These are phyloP conservation scores for Bambusicola thoracicus DNA, from an alignment of 2,113 vertebrate species.

Conservation along the genomic window DNA sequence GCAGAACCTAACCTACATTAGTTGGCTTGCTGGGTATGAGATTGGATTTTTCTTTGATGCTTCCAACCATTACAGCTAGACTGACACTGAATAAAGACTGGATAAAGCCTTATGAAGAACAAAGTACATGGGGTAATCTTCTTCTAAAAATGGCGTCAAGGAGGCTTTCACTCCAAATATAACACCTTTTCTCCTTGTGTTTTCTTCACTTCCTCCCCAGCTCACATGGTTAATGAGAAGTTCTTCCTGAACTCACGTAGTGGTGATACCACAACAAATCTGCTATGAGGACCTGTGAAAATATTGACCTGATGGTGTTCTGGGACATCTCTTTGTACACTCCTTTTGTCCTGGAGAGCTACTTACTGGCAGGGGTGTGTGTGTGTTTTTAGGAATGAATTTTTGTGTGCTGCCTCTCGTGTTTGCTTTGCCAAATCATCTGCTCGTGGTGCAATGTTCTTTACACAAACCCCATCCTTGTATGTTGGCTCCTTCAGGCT, in stretches of 20 bases:
- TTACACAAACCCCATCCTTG: background rate
- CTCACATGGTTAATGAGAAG: background rate
- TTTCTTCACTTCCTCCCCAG: background rate
- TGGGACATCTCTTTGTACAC: background rate
- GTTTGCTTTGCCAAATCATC: conserved; percentile 45
- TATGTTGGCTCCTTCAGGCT: conserved; percentile 40
- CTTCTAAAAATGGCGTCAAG: background rate
- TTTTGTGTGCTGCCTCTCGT: conserved; percentile 2
- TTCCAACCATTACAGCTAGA: background rate
- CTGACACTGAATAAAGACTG: background rate
- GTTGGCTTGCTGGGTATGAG: background rate
- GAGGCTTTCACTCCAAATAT: background rate
- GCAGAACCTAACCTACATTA: background rate
- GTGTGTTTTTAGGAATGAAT: background rate
- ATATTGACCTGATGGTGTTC: background rate
- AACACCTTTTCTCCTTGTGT: background rate
- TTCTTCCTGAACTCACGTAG: rapidly evolving
- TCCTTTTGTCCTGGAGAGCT: background rate
- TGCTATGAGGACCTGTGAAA: background rate
- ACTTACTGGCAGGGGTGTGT: background rate
- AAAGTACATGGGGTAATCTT: background rate
- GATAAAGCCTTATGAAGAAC: background rate
- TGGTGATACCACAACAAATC: background rate
- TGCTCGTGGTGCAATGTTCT: conserved; percentile 43
- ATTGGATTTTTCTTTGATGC: background rate